Evolutionary conservation across 1,140 invertebrate species (phyloP), one percentile per base, ranked within the genome.

Genomic region (Drosophila eugracilis): DNA sequence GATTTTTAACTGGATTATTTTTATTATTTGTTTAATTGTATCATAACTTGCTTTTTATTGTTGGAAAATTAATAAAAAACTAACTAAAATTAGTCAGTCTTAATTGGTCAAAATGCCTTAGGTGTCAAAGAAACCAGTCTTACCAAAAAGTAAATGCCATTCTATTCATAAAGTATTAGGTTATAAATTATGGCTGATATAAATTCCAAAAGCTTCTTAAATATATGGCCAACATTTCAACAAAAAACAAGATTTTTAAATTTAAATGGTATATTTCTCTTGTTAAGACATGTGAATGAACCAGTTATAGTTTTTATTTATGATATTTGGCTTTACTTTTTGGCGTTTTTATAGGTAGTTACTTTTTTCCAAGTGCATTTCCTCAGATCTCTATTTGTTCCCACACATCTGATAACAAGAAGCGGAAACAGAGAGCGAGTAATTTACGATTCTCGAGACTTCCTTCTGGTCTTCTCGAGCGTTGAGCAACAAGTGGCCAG

Each of bases 401-500:
- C 26, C 60, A 53, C 28, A 30, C 26, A 67, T 67, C 63, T 28
- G 67, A 73, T 50, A 60, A 48, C 24, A 62, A 73, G 52, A 74
- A 85, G 67, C 81, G 81, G 81, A 85, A 86, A 81, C 69, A 66
- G 30, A 59, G 55, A 39, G 66, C 42, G 53, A 48, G 62, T 67
- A 77, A 88, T 86, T 88, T 88, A 88, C 62, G 73, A 60, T 32
- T n/a, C 66, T 65, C 19, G 55, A 58, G 44, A 48, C 22, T 63
- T 71, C 62, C 54, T 79, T 53, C 67, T 39, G 72, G 67, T 66
- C 75, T 62, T 71, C 42, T 55, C 55, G 48, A 62, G 72, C 65
- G 71, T 84, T 84, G 52, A 72, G 76, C 77, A 85, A 83, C 60
- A 81, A 69, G 70, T 81, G 77, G 72, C 66, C 30, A 75, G 76